A percentile compares a stretch with the other conserved stretches of the same genome.
These are phyloP conservation scores for Conchocele bisecta DNA, from an alignment of 2,888 invertebrate genomes.

Conservation along the genomic window DNA sequence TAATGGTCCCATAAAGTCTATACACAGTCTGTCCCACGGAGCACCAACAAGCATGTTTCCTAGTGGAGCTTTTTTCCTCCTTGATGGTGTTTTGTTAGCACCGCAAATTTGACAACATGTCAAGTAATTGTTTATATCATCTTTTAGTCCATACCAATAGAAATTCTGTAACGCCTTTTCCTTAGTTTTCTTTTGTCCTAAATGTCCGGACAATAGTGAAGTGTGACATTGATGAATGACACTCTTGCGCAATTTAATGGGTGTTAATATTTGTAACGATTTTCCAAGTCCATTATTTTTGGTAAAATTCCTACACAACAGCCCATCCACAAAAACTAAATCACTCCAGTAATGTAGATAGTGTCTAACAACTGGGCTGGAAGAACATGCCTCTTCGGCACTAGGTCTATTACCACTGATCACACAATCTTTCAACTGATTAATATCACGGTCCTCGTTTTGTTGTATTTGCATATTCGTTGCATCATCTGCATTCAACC, in stretches of 20 bases:
- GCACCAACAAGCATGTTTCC: too few relatives aligned
- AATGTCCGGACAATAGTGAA: too few relatives aligned
- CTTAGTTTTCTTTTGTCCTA: slow-evolving; percentile 24
- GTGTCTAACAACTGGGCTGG: slow-evolving; percentile 21
- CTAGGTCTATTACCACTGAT: slow-evolving; percentile 5
- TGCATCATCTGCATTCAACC: background rate
- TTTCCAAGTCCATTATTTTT: slow-evolving; percentile 12
- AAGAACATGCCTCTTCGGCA: background rate
- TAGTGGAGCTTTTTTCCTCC: too few relatives aligned
- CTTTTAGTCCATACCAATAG: slow-evolving; percentile 22
- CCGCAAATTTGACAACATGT: slow-evolving; percentile 2
- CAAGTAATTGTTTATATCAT: background rate
- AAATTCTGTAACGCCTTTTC: slow-evolving; percentile 6
- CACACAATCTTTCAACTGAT: slow-evolving; percentile 10
- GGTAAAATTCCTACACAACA: slow-evolving; percentile 21
- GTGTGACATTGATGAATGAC: too few relatives aligned
- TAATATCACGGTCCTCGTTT: slow-evolving; percentile 19
- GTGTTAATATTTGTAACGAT: slow-evolving; percentile 23
- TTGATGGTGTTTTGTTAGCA: background rate
- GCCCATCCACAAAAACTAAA: slow-evolving; percentile 22
- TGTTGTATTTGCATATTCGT: slow-evolving; percentile 14
- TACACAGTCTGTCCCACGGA: too few relatives aligned
- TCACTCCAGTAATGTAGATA: slow-evolving; percentile 22
- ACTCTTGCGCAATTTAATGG: too few relatives aligned
- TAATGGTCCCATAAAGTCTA: too few relatives aligned